Evolutionary conservation across 2,888 invertebrate species (phyloP), one percentile per base, ranked within the genome.

Genomic region (Clepsis dumicolana): DNA sequence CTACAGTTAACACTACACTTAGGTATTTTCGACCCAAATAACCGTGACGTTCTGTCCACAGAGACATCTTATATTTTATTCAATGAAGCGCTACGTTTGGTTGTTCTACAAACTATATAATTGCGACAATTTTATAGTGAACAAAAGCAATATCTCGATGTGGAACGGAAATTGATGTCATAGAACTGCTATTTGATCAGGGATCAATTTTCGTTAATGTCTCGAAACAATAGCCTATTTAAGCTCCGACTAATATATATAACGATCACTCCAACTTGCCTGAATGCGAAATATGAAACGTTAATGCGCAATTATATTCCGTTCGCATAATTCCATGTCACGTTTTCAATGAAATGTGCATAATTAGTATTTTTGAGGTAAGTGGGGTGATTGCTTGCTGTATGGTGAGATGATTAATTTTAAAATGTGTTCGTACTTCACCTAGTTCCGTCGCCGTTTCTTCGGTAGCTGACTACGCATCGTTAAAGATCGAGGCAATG

Each of bases 1-100:
- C 75, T 84, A 90, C 90, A 86, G 90, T 91, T 90, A 90, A 76
- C 78, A 74, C 77, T 82, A 83, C 83, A 80, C 84, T 80, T 86
- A 83, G 63, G 68, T 59, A 68, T 68, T 84, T 81, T 76, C 77
- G 84, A 85, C 86, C 85, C 74, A 79, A 85, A 85, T 86, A 76
- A 80, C 78, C 77, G 75, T 73, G 71, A 72, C 74, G 63, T 71
- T 73, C 76, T 72, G 73, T 71, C 76, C 75, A 68, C 71, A 73
- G 71, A 70, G 67, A 60, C 62, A 60, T 59, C 59, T 59, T 59
- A 52, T 64, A 48, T 62, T 50, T 53, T 63, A 29, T 41, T 44
- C 52, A 68, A 53, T 68, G 52, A 59, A 68, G 64, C 68, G 50
- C 16, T 59, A 52, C 52, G 25, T 41, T 54, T 65, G 50, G 59